Evolutionary conservation across 1,140 invertebrate species (phyloP).

Genomic region (Colletes gigas): DNA sequence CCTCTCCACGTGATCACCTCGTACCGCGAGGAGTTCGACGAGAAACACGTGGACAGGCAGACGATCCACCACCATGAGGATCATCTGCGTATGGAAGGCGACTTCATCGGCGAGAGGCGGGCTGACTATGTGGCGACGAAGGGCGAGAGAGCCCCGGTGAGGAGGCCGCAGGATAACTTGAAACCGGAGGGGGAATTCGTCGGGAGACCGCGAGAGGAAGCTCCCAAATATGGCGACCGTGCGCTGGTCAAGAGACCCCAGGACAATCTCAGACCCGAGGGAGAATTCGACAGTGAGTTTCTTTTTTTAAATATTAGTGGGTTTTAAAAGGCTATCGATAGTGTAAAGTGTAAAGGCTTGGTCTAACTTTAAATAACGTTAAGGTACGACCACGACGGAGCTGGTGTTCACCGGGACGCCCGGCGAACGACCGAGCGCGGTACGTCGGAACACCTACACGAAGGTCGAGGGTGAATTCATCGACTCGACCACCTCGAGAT

Average conservation of each 20-base stretch:
- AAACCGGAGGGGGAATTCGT: slow-evolving; percentile 83
- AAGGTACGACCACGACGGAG: slow-evolving; percentile 81
- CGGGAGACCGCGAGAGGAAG: slow-evolving; percentile 70
- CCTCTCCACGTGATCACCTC: slow-evolving; percentile 82
- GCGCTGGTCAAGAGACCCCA: slow-evolving; percentile 70
- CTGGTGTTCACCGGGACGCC: slow-evolving; percentile 85
- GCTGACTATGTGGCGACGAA: slow-evolving; percentile 74
- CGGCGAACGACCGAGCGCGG: slow-evolving; percentile 85
- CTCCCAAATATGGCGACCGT: slow-evolving; percentile 63
- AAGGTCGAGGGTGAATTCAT: slow-evolving; percentile 85
- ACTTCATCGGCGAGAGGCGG: slow-evolving; percentile 80
- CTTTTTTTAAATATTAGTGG: too few relatives aligned
- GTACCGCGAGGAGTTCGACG: slow-evolving; percentile 85
- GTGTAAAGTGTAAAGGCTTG: neutral
- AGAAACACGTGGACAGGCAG: slow-evolving; percentile 83
- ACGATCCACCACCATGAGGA: slow-evolving; percentile 77
- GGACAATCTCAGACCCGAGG: slow-evolving; percentile 83
- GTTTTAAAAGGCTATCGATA: too few relatives aligned
- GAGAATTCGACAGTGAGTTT: slow-evolving; percentile 78
- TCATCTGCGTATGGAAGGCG: slow-evolving; percentile 82
- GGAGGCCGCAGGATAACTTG: slow-evolving; percentile 79
- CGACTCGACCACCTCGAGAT: slow-evolving; percentile 76
- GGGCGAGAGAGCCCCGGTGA: slow-evolving; percentile 78
- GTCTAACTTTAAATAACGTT: slow-evolving; percentile 75
- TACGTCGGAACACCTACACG: slow-evolving; percentile 91